Evolutionary conservation across 2,113 vertebrate species (phyloP).

Genomic region (Tragelaphus scriptus): DNA sequence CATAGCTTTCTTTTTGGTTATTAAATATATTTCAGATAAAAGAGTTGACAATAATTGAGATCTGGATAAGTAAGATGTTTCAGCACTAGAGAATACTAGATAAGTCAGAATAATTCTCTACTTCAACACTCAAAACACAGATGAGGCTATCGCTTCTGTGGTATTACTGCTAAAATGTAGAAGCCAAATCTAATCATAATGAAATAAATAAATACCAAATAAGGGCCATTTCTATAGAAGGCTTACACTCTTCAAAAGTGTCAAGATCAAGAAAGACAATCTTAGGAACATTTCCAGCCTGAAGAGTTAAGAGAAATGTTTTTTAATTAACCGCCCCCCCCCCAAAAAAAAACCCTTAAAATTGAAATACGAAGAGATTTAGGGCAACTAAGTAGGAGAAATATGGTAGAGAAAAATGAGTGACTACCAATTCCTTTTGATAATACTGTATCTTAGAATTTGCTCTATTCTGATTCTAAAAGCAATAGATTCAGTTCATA

Average conservation of each 20-base stretch:
- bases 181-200: neutral
- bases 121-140: neutral
- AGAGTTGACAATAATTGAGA: neutral
- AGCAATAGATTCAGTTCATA: neutral
- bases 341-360: neutral
- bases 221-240: neutral
- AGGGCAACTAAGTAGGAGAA: neutral
- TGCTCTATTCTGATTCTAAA: neutral
- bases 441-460: neutral
- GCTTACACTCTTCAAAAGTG: neutral
- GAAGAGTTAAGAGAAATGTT: neutral
- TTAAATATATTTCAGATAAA: neutral
- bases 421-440: neutral
- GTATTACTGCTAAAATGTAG: neutral
- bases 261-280: neutral
- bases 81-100: neutral
- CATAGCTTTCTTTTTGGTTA: neutral
- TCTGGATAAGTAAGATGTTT: neutral
- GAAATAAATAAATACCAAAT: neutral
- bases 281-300: neutral
- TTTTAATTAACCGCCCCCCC: neutral
- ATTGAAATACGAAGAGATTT: neutral
- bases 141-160: neutral
- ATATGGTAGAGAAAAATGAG: neutral
- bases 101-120: neutral